These are phyloP conservation scores for Sebastes itinus DNA, from an alignment of 2,797 vertebrate species.

Conservation along the genomic window DNA sequence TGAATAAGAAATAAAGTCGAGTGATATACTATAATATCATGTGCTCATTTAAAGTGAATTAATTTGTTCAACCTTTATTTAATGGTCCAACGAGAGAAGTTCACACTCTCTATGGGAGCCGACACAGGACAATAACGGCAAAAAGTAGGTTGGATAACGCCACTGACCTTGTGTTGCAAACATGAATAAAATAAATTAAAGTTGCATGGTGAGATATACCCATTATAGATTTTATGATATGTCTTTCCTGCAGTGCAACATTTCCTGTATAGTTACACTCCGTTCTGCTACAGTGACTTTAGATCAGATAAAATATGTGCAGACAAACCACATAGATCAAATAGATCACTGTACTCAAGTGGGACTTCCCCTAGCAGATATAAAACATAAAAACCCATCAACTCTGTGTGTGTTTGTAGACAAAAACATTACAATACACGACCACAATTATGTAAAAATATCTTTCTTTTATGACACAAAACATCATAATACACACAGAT, in stretches of 20 bases:
- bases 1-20: not conserved
- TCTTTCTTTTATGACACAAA: not conserved
- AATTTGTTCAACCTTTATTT: not conserved
- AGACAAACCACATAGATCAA: not conserved
- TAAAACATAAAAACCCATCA: not conserved
- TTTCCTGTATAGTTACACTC: not conserved
- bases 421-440: not conserved
- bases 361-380: not conserved
- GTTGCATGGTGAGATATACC: not conserved
- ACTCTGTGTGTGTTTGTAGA: not conserved
- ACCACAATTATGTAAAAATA: not conserved
- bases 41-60: not conserved
- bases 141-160: accelerated
- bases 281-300: not conserved
- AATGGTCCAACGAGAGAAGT: not conserved
- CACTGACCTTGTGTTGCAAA: not conserved
- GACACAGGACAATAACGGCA: not conserved
- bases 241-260: not conserved
- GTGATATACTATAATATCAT: not conserved
- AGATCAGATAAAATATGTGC: not conserved
- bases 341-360: not conserved
- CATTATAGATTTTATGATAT: not conserved
- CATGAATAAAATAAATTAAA: not conserved
- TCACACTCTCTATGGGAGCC: not conserved
- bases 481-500: not conserved